Evolutionary conservation across 2,888 invertebrate genomes (phyloP).

Genomic region (Steinernema scapterisci): DNA sequence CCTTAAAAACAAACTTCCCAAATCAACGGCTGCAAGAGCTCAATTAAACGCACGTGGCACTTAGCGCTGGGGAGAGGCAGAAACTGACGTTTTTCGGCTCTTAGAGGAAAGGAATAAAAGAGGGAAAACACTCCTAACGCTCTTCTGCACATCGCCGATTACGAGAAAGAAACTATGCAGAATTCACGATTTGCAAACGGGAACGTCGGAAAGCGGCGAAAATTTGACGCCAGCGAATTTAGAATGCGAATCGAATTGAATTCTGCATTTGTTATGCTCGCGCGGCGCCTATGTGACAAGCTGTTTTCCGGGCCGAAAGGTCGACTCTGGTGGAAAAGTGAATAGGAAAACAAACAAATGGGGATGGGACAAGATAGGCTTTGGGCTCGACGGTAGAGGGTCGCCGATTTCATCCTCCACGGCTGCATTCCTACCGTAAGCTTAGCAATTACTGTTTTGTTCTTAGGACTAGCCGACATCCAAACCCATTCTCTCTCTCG

Average conservation of each 20-base stretch:
- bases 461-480: too few relatives aligned
- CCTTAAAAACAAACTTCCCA: too few relatives aligned
- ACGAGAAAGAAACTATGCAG: background rate
- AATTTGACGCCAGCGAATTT: too few relatives aligned
- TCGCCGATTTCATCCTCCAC: too few relatives aligned
- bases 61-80: too few relatives aligned
- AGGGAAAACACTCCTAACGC: background rate
- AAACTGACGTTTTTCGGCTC: too few relatives aligned
- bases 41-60: too few relatives aligned
- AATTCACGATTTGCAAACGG: background rate
- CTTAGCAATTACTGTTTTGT: too few relatives aligned
- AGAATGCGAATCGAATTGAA: slow-evolving; percentile 10
- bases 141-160: background rate
- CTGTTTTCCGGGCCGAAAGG: background rate
- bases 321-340: background rate
- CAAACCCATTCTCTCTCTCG: too few relatives aligned
- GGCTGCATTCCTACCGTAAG: too few relatives aligned
- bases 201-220: background rate
- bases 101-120: background rate
- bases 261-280: slow-evolving; percentile 22
- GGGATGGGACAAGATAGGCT: background rate
- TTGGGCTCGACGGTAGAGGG: too few relatives aligned
- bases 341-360: background rate
- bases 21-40: too few relatives aligned
- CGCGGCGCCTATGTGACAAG: background rate